Evolutionary conservation across 2,888 invertebrate species (phyloP).

Genomic region (Malacosoma neustria): DNA sequence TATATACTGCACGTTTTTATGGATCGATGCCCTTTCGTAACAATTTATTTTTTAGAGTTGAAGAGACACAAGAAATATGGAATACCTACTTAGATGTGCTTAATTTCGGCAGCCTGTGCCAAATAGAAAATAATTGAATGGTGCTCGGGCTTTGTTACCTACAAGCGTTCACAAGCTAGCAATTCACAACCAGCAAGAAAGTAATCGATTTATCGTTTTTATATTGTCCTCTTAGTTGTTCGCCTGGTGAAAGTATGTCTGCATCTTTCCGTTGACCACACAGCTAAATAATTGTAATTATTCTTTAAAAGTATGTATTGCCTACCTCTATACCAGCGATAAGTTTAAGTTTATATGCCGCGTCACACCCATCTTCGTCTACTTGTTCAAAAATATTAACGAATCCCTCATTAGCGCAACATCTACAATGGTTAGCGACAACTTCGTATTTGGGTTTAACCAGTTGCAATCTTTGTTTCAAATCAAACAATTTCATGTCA

Average conservation of each 20-base stretch:
- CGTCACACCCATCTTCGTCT: conserved; percentile 37
- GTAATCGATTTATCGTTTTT: no score
- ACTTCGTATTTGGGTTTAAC: conserved; percentile 38
- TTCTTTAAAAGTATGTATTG: not conserved
- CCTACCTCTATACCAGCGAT: conserved; percentile 53
- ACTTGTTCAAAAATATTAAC: conserved; percentile 41
- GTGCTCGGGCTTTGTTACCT: no score
- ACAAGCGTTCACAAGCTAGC: no score
- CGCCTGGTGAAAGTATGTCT: not conserved
- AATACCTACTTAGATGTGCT: no score
- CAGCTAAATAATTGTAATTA: not conserved
- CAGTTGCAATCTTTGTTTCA: conserved; percentile 41
- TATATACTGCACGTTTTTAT: no score
- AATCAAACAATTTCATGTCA: conserved; percentile 53
- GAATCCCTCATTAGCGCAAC: conserved; percentile 37
- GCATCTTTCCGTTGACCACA: not conserved
- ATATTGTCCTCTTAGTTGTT: no score
- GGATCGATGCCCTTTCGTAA: no score
- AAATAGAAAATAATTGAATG: no score
- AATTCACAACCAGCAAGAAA: no score
- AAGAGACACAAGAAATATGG: no score
- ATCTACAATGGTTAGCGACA: conserved; percentile 38
- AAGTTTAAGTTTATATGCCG: conserved; percentile 44
- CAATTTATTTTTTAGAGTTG: no score
- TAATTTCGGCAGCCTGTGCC: no score